Evolutionary conservation across 1,140 invertebrate species (phyloP).

Genomic region (Sesamia nonagrioides): DNA sequence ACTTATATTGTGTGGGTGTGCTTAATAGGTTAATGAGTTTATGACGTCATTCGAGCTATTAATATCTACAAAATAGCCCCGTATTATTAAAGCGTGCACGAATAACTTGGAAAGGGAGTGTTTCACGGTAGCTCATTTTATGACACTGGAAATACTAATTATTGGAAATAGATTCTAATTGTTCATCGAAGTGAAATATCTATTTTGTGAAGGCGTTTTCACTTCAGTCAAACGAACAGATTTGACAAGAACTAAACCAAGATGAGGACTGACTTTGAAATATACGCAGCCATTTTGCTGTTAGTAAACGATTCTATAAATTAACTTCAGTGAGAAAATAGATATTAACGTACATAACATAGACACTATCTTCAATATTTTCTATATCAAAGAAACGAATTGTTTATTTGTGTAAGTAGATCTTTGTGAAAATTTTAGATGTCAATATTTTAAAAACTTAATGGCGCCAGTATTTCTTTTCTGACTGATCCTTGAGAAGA

Average conservation of each 20-base stretch:
- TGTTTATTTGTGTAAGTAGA: too few relatives aligned
- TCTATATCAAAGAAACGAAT: too few relatives aligned
- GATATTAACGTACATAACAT: too few relatives aligned
- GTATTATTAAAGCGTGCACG: neutral
- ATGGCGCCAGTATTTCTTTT: too few relatives aligned
- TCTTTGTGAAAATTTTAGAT: too few relatives aligned
- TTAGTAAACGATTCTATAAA: neutral
- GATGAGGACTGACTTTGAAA: neutral
- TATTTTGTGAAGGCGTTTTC: slow-evolving; percentile 1
- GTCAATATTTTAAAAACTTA: too few relatives aligned
- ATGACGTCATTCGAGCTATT: slow-evolving; percentile 20
- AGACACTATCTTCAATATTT: too few relatives aligned
- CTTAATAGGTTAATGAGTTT: slow-evolving; percentile 32
- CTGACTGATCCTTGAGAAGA: too few relatives aligned
- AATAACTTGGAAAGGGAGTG: slow-evolving; percentile 15
- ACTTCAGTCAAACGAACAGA: neutral
- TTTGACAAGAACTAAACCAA: neutral
- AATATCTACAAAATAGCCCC: neutral
- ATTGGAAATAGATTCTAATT: slow-evolving; percentile 14
- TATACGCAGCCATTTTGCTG: neutral
- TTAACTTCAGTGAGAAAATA: neutral
- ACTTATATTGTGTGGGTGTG: neutral
- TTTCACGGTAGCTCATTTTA: neutral
- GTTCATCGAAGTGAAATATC: slow-evolving; percentile 29
- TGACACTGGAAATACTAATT: slow-evolving; percentile 9